Evolutionary conservation across 1,140 invertebrate genomes (phyloP).

Genomic region (Drosophila willistoni): DNA sequence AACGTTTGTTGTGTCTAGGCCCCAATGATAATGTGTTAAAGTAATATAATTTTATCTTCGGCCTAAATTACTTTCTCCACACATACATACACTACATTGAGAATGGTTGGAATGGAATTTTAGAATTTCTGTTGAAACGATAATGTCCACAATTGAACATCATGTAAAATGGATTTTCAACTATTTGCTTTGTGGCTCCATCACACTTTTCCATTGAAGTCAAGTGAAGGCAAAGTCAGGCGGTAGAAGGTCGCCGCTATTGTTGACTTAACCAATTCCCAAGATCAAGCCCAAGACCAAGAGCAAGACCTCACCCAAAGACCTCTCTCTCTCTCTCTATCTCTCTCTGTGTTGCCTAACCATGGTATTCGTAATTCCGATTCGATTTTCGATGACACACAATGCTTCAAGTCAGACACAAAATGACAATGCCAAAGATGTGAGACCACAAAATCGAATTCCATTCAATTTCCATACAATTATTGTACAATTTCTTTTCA

Average conservation of each 20-base stretch:
- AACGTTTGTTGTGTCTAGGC: conserved; percentile 65
- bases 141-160: conserved; percentile 8
- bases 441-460: conserved; percentile 29
- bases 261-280: conserved; percentile 11
- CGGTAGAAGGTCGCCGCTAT: background rate
- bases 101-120: conserved; percentile 1
- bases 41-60: conserved; percentile 63
- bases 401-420: conserved; percentile 6
- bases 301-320: background rate
- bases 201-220: background rate
- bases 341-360: too few species aligned
- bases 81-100: background rate
- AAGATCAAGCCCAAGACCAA: background rate
- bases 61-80: conserved; percentile 55
- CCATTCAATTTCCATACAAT: conserved; percentile 75
- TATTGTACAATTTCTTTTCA: conserved; percentile 56
- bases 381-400: conserved; percentile 19
- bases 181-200: conserved; percentile 5
- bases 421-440: conserved; percentile 20
- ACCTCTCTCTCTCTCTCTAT: too few species aligned
- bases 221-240: background rate
- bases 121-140: conserved; percentile 1
- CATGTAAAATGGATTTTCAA: conserved; percentile 13
- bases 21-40: conserved; percentile 28
- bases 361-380: conserved; percentile 7